Conservation (phyloP, 2,797 vertebrate species). For the Botia almorhae region DNA sequence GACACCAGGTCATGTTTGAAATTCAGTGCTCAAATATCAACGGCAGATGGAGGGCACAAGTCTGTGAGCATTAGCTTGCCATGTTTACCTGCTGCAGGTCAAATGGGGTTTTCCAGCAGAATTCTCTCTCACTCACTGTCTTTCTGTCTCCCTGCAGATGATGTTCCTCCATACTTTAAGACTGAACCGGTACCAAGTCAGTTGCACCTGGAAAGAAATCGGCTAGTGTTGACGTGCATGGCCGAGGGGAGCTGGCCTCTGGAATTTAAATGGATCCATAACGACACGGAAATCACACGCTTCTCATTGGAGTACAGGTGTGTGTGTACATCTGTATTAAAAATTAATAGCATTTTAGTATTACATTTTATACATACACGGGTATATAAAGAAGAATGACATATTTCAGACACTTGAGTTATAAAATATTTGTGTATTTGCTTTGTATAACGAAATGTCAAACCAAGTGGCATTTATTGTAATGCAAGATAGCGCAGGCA, state of each 20-base stretch:
- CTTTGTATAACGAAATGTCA: neutral
- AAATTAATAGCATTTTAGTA: neutral
- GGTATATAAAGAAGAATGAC: too few species aligned
- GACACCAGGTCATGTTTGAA: slow-evolving; percentile 13
- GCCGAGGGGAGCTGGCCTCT: slow-evolving; percentile 98
- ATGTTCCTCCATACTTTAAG: slow-evolving; percentile 96
- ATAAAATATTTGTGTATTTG: neutral
- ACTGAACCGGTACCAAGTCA: slow-evolving; percentile 92
- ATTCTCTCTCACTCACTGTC: slow-evolving; percentile 3
- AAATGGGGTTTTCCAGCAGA: neutral
- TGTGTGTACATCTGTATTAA: slow-evolving; percentile 46
- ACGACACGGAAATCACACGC: slow-evolving; percentile 87
- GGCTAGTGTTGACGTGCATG: slow-evolving; percentile 97
- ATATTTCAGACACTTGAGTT: neutral
- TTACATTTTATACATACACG: too few species aligned
- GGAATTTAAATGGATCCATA: slow-evolving; percentile 97
- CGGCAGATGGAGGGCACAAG: neutral
- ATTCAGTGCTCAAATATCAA: slow-evolving; percentile 5
- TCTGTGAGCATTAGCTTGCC: slow-evolving; percentile 2
- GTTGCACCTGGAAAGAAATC: slow-evolving; percentile 94
- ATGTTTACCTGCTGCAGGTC: slow-evolving; percentile 8
- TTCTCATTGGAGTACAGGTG: slow-evolving; percentile 98
- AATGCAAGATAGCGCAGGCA: neutral
- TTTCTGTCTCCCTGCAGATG: slow-evolving; percentile 72
- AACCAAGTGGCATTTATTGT: neutral